Percentiles rank a stretch among this genome's conserved stretches.
Conservation (phyloP, 2,888 invertebrate genomes). For the Drosophila prostipennis region DNA sequence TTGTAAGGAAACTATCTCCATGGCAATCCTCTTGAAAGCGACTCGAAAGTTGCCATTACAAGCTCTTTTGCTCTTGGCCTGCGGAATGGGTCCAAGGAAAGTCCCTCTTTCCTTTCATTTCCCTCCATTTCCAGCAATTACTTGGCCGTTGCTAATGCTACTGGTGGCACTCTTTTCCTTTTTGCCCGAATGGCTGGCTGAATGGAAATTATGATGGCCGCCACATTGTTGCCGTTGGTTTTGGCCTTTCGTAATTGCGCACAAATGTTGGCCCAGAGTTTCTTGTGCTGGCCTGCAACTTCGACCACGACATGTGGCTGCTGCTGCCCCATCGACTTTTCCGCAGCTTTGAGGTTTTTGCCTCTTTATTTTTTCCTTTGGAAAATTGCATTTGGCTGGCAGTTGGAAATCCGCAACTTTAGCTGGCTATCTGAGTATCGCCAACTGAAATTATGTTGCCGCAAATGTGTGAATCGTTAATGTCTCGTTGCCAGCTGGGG, state of each 20-base stretch:
- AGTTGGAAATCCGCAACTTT: conserved; percentile 42
- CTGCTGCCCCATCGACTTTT: conserved; percentile 13
- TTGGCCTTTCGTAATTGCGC: conserved; percentile 60
- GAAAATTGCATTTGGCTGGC: conserved; percentile 57
- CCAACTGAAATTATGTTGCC: conserved; percentile 68
- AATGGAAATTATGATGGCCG: conserved; percentile 68
- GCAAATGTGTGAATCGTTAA: conserved; percentile 78
- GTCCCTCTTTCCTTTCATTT: conserved; percentile 35
- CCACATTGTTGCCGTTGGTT: conserved; percentile 63
- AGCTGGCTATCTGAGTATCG: conserved; percentile 38
- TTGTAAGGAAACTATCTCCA: conserved; percentile 30
- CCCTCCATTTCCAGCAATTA: conserved; percentile 40
- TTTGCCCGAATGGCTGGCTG: conserved; percentile 13
- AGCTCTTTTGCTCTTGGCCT: conserved; percentile 17
- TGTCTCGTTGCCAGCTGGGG: conserved; percentile 64
- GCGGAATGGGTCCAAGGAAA: conserved; percentile 26
- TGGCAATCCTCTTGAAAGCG: conserved; percentile 30
- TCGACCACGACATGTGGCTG: conserved; percentile 47
- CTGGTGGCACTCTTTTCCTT: conserved; percentile 19
- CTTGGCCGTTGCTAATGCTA: conserved; percentile 34
- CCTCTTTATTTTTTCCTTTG: conserved; percentile 2
- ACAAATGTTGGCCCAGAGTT: conserved; percentile 36
- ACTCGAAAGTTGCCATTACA: conserved; percentile 35
- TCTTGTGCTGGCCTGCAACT: conserved; percentile 35
- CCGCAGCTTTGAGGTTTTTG: conserved; percentile 9